These are phyloP conservation scores for Chondrilla cf. caribensis DNA, from an alignment of 37 sponge, comb jelly and placozoan species.

Conservation along the genomic window DNA sequence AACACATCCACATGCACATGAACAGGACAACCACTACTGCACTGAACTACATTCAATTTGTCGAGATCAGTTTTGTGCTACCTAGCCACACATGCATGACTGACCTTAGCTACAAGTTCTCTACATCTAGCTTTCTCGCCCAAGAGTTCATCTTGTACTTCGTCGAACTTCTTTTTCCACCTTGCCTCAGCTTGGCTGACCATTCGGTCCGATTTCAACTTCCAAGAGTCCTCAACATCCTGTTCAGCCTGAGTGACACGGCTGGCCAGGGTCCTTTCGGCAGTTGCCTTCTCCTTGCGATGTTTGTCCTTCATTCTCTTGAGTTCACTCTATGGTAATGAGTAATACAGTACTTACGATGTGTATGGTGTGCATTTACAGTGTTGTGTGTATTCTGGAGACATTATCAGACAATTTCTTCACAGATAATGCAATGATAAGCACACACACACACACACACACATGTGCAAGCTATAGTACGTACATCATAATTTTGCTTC, in stretches of 20 bases:
- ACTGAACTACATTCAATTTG: no score
- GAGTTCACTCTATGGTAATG: conserved; percentile 65
- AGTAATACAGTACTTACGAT: no score
- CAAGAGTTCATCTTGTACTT: conserved; percentile 8
- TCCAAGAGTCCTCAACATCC: conserved; percentile 81
- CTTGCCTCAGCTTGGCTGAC: conserved; percentile 67
- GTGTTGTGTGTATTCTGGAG: no score
- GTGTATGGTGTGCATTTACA: no score
- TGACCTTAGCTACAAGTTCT: conserved; percentile 49
- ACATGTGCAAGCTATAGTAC: background rate
- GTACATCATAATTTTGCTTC: conserved; percentile 44
- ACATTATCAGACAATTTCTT: no score
- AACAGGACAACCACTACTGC: background rate
- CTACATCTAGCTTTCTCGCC: background rate
- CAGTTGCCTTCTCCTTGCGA: conserved; percentile 60
- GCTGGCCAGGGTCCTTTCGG: conserved; percentile 41
- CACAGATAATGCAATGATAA: no score
- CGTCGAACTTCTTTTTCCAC: conserved; percentile 65
- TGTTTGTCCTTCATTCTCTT: conserved; percentile 38
- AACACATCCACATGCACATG: background rate
- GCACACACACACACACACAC: no score
- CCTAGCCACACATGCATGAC: no score
- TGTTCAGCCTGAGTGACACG: conserved; percentile 64
- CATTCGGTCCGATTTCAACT: conserved; percentile 44
- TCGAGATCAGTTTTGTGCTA: no score